Evolutionary conservation across 2,888 invertebrate species (phyloP).

Genomic region (Epirrhoe tristata): DNA sequence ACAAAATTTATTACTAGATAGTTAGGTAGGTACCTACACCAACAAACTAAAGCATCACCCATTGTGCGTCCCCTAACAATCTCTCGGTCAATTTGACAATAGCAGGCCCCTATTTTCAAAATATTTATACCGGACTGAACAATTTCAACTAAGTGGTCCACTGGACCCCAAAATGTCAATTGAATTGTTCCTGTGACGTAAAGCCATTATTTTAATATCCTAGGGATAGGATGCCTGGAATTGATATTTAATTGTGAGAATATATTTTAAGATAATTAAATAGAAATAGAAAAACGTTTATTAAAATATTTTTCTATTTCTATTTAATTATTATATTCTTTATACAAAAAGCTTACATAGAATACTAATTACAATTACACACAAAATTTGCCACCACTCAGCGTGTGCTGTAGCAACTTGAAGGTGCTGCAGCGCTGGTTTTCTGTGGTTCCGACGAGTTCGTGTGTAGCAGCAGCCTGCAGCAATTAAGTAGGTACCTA

Average conservation of each 20-base stretch:
- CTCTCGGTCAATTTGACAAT: slow-evolving; percentile 83
- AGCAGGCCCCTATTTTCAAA: slow-evolving; percentile 76
- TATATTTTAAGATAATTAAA: not conserved
- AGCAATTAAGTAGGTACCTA: too few species aligned
- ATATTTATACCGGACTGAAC: slow-evolving; percentile 78
- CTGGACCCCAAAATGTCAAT: slow-evolving; percentile 72
- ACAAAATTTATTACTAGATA: slow-evolving; percentile 8
- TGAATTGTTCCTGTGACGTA: slow-evolving; percentile 71
- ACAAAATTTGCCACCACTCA: too few species aligned
- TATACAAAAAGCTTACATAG: too few species aligned
- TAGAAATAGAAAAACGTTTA: too few species aligned
- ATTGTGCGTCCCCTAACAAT: slow-evolving; percentile 64
- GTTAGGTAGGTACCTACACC: not conserved
- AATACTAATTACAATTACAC: too few species aligned
- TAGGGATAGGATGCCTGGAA: slow-evolving; percentile 25
- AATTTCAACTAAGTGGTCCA: slow-evolving; percentile 72
- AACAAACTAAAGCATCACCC: slow-evolving; percentile 15
- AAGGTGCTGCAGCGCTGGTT: too few species aligned
- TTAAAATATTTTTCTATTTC: too few species aligned
- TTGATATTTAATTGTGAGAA: slow-evolving; percentile 26
- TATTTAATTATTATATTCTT: too few species aligned
- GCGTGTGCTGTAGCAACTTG: too few species aligned
- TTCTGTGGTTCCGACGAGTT: too few species aligned
- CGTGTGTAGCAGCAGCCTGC: too few species aligned
- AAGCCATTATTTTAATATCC: slow-evolving; percentile 53